These are phyloP conservation scores for Pluvialis apricaria DNA, from an alignment of 2,113 vertebrate species.

Conservation along the genomic window DNA sequence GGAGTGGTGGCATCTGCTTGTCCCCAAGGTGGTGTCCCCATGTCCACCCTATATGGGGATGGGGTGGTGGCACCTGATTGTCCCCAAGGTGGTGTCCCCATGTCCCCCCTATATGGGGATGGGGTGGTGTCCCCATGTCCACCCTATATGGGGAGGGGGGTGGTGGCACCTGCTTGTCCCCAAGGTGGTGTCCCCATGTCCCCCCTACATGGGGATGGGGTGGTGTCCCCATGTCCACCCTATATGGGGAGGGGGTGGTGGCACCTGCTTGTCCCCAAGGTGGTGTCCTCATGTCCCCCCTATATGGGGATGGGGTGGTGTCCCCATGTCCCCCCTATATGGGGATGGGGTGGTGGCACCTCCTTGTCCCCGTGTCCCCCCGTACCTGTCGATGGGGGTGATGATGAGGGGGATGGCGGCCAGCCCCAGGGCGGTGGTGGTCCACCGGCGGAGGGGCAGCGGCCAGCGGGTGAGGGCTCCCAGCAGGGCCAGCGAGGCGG, in stretches of 20 bases:
- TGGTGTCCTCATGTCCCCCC: background rate
- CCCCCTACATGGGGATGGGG: too few relatives aligned
- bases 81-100: background rate
- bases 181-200: too few relatives aligned
- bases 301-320: too few relatives aligned
- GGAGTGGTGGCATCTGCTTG: background rate
- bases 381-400: constrained; percentile 89
- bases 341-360: background rate
- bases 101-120: too few relatives aligned
- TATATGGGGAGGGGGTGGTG: too few relatives aligned
- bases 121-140: too few relatives aligned
- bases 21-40: background rate
- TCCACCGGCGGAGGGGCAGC: constrained; percentile 86
- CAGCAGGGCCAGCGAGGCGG: constrained; percentile 84
- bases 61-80: background rate
- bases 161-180: background rate
- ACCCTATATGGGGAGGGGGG: too few relatives aligned
- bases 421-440: constrained; percentile 90
- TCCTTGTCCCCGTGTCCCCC: background rate
- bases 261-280: too few relatives aligned
- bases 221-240: background rate
- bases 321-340: background rate
- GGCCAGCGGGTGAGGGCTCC: constrained; percentile 85
- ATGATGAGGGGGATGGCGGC: constrained; percentile 92
- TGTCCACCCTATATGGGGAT: background rate